Conservation (phyloP, 2,888 invertebrate species). For the Lasioglossum morio region DNA sequence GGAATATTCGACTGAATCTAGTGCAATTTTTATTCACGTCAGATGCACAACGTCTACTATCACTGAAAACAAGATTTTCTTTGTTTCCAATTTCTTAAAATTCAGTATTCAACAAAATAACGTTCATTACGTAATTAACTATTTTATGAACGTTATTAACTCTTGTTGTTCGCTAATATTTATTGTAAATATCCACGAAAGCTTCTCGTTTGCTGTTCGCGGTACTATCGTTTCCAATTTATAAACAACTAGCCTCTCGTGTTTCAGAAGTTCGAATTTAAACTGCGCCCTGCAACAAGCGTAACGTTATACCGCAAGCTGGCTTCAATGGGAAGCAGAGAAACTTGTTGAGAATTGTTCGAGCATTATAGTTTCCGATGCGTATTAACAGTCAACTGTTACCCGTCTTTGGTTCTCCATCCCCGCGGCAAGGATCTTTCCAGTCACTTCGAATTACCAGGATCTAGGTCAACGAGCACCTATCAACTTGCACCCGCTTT, state of each 20-base stretch:
- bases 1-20: too few relatives aligned
- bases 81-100: too few relatives aligned
- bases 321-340: conserved; percentile 12
- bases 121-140: too few relatives aligned
- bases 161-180: too few relatives aligned
- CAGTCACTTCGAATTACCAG: conserved; percentile 46
- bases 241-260: neutral
- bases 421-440: conserved; percentile 21
- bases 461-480: conserved; percentile 63
- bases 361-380: conserved; percentile 27
- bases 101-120: too few relatives aligned
- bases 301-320: neutral
- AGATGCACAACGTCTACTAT: too few relatives aligned
- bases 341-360: conserved; percentile 27
- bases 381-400: conserved; percentile 39
- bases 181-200: neutral
- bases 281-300: neutral
- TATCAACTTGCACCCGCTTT: conserved; percentile 45
- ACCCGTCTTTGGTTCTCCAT: conserved; percentile 32
- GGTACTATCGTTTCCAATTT: neutral
- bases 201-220: neutral
- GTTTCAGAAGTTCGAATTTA: neutral
- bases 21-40: too few relatives aligned
- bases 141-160: too few relatives aligned
- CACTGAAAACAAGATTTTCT: too few relatives aligned